Conservation (phyloP, 2,888 invertebrate species). For the Acrocera orbiculus region DNA sequence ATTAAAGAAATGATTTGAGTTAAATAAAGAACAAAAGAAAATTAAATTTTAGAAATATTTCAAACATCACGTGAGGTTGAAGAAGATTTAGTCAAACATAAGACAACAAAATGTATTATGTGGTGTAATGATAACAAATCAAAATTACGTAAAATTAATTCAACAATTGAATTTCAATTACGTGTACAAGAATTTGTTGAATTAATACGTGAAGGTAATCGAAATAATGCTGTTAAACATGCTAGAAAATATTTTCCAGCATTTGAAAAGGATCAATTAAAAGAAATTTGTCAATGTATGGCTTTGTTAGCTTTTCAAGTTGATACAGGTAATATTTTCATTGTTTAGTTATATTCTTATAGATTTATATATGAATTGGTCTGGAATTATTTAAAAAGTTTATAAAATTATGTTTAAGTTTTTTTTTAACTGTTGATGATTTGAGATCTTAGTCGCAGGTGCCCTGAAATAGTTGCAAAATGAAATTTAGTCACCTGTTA, state of each 20-base stretch:
- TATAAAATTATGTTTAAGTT: too few species aligned
- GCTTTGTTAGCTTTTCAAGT: slow-evolving; percentile 86
- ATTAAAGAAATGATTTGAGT: too few species aligned
- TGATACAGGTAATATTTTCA: slow-evolving; percentile 42
- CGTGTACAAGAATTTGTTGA: slow-evolving; percentile 78
- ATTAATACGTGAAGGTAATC: slow-evolving; percentile 66
- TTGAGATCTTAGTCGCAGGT: too few species aligned
- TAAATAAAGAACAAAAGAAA: neutral
- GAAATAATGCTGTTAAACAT: slow-evolving; percentile 86
- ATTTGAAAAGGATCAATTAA: slow-evolving; percentile 71
- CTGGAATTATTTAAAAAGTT: too few species aligned
- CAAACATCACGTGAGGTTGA: slow-evolving; percentile 72
- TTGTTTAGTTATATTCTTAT: too few species aligned
- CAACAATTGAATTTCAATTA: slow-evolving; percentile 88
- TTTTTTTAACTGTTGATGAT: too few species aligned
- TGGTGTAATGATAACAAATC: slow-evolving; percentile 98
- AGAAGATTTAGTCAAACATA: slow-evolving; percentile 59
- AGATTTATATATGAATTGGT: too few species aligned
- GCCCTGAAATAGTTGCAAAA: too few species aligned
- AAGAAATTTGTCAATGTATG: slow-evolving; percentile 87
- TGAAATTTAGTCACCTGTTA: too few species aligned
- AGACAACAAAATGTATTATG: slow-evolving; percentile 73
- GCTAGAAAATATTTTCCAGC: slow-evolving; percentile 82
- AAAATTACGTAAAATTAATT: slow-evolving; percentile 82
- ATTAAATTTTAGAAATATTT: slow-evolving; percentile 49